These are phyloP conservation scores for Boloria selene DNA, from an alignment of 2,888 invertebrate genomes.

Conservation along the genomic window DNA sequence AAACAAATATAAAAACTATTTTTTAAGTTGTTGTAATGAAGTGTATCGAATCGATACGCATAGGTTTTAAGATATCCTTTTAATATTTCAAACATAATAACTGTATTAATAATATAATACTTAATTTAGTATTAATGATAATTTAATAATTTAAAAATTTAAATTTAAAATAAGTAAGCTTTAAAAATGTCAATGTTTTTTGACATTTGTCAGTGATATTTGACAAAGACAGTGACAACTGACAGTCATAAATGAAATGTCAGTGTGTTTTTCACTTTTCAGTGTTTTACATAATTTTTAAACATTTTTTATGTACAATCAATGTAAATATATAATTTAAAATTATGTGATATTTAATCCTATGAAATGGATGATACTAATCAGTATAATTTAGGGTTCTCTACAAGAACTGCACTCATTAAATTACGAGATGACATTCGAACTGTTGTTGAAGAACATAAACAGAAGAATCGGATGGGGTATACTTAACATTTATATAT, in stretches of 20 bases:
- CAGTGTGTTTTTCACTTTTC: background rate
- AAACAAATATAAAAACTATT: too few relatives aligned
- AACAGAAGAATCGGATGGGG: constrained; percentile 79
- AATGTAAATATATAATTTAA: constrained; percentile 5
- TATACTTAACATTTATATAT: constrained; percentile 37
- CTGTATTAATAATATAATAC: too few relatives aligned
- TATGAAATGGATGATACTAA: constrained; percentile 61
- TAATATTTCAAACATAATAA: too few relatives aligned
- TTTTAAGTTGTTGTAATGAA: too few relatives aligned
- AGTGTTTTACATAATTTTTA: constrained; percentile 26
- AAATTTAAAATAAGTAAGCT: too few relatives aligned
- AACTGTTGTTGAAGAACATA: constrained; percentile 84
- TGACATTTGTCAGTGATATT: background rate
- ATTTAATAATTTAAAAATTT: too few relatives aligned
- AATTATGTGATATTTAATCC: constrained; percentile 28
- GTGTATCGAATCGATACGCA: too few relatives aligned
- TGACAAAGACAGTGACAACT: background rate
- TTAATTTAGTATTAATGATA: too few relatives aligned
- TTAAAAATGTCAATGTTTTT: too few relatives aligned
- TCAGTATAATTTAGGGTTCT: constrained; percentile 78
- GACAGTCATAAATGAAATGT: constrained; percentile 14
- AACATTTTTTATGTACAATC: constrained; percentile 3
- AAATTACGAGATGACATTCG: constrained; percentile 87
- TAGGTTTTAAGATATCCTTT: too few relatives aligned
- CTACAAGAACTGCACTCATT: constrained; percentile 86